Evolutionary conservation across 2,113 vertebrate genomes (phyloP).

Genomic region (Chlorodrepanis virens): DNA sequence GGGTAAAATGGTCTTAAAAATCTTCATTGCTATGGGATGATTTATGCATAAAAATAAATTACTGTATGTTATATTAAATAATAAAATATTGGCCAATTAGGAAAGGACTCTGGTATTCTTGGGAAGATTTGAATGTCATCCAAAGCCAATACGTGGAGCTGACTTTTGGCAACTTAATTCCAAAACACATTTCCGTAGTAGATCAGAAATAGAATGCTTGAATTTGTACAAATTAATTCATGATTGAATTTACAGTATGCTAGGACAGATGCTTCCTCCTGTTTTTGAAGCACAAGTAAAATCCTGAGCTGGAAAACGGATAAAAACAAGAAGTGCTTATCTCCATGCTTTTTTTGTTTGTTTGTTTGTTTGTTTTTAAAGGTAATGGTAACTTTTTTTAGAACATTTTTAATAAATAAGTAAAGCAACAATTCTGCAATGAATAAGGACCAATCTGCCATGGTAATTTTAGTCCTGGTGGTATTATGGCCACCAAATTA

Average conservation of each 20-base stretch:
- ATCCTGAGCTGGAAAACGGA: neutral
- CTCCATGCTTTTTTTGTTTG: neutral
- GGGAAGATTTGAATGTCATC: neutral
- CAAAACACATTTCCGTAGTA: neutral
- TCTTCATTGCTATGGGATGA: neutral
- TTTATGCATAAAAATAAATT: neutral
- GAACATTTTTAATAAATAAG: neutral
- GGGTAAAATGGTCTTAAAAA: neutral
- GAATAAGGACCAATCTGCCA: neutral
- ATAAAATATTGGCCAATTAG: neutral
- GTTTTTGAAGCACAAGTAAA: neutral
- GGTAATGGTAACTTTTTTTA: neutral
- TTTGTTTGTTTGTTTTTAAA: neutral
- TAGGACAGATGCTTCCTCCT: slow-evolving; percentile 33
- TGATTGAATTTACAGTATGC: neutral
- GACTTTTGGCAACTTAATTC: neutral
- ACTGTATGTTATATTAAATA: neutral
- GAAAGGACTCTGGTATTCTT: neutral
- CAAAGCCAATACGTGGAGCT: neutral
- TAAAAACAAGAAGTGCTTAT: neutral
- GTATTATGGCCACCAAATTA: neutral
- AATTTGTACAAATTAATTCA: neutral
- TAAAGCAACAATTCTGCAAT: neutral
- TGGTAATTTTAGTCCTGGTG: neutral
- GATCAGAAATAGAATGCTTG: slow-evolving; percentile 15